Evolutionary conservation across 2,797 vertebrate species (phyloP).

Genomic region (Emys orbicularis): DNA sequence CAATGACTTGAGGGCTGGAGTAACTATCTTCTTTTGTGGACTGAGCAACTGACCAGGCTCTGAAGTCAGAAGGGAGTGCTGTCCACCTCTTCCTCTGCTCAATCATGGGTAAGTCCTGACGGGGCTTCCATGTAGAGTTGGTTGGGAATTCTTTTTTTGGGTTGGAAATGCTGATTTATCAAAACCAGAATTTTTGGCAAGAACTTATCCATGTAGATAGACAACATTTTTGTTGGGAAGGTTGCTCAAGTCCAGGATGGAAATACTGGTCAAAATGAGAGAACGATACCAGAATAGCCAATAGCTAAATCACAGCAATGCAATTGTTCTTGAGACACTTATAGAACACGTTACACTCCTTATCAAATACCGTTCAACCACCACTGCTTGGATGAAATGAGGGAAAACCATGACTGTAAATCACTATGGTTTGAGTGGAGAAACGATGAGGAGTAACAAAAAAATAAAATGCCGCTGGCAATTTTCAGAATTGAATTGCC

Average conservation of each 20-base stretch:
- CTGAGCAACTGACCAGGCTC: neutral
- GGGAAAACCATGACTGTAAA: neutral
- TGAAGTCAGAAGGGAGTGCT: neutral
- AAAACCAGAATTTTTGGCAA: neutral
- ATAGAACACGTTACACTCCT: neutral
- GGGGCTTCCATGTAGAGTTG: neutral
- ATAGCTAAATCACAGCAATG: neutral
- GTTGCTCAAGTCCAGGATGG: neutral
- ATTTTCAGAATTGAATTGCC: neutral
- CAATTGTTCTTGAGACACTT: neutral
- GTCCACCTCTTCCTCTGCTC: neutral
- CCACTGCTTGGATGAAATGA: neutral
- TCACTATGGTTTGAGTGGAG: neutral
- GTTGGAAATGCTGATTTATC: too few species aligned
- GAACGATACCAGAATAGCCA: neutral
- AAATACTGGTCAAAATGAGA: neutral
- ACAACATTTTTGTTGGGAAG: neutral
- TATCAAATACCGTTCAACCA: neutral
- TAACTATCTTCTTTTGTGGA: neutral
- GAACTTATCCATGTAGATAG: neutral
- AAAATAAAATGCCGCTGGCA: neutral
- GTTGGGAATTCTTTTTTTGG: too few species aligned
- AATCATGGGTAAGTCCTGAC: neutral
- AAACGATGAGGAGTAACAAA: neutral
- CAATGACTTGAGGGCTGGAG: too few species aligned